Evolutionary conservation across 2,888 invertebrate genomes (phyloP).

Genomic region (Chrysodeixis includens): DNA sequence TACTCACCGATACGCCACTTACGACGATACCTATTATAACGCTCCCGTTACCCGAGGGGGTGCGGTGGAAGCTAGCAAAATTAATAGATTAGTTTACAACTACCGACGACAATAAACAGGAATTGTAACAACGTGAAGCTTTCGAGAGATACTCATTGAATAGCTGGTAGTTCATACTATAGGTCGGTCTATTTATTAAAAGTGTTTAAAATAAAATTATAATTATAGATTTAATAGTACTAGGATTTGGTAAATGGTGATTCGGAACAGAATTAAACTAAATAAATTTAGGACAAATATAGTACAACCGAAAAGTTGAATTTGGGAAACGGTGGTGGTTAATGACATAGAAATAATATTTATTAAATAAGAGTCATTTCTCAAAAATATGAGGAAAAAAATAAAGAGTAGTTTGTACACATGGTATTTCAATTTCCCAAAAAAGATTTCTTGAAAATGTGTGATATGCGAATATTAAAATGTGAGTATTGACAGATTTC

Average conservation of each 20-base stretch:
- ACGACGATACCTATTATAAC: conserved; percentile 83
- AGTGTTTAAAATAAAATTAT: not conserved
- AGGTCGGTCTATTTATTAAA: conserved; percentile 24
- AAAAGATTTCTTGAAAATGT: conserved; percentile 52
- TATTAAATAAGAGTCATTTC: conserved; percentile 2
- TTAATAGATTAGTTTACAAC: conserved; percentile 86
- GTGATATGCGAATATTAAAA: conserved; percentile 65
- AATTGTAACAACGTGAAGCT: conserved; percentile 50
- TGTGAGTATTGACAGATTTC: conserved; percentile 73
- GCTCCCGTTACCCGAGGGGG: conserved; percentile 69
- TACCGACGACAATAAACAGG: conserved; percentile 77
- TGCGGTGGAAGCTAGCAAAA: conserved; percentile 82
- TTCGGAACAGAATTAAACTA: no score
- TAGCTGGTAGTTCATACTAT: conserved; percentile 21
- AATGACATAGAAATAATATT: conserved; percentile 14
- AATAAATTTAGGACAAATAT: no score
- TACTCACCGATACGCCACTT: conserved; percentile 82
- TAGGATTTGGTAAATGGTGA: not conserved
- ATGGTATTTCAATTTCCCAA: conserved; percentile 50
- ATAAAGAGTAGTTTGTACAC: not conserved
- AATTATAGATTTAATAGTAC: not conserved
- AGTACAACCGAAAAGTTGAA: conserved; percentile 51
- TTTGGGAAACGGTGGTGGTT: conserved; percentile 64
- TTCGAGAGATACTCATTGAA: conserved; percentile 72
- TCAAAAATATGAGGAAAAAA: not conserved